A percentile compares a stretch with the other conserved stretches of the same genome.
Evolutionary conservation across 2,888 invertebrate genomes (phyloP).

Genomic region (Yponomeuta plumbellus): DNA sequence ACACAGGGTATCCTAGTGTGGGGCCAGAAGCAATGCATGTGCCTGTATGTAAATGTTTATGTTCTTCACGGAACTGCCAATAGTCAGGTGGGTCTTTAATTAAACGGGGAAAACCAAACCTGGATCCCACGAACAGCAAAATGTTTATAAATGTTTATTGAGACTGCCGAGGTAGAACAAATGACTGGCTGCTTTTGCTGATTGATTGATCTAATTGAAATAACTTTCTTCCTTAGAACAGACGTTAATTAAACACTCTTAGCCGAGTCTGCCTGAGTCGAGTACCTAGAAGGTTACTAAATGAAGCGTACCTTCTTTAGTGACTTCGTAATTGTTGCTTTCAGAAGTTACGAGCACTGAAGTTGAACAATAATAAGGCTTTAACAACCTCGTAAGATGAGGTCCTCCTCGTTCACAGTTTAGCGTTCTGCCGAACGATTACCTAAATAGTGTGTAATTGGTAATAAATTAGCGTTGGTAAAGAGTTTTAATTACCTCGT

Average conservation of each 20-base stretch:
- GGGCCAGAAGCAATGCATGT: too few species aligned
- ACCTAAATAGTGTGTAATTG: constrained; percentile 16
- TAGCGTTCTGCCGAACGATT: constrained; percentile 34
- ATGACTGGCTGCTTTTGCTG: background rate
- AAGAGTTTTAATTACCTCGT: too few species aligned
- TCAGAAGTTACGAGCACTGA: constrained; percentile 37
- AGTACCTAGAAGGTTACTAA: background rate
- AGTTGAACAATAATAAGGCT: constrained; percentile 52
- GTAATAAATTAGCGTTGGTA: background rate
- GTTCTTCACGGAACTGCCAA: background rate
- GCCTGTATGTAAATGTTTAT: too few species aligned
- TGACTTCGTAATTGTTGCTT: constrained; percentile 6
- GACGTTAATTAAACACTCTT: background rate
- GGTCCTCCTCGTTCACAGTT: constrained; percentile 35
- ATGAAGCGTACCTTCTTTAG: constrained; percentile 3
- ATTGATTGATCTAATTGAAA: background rate
- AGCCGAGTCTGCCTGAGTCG: background rate
- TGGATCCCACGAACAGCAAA: background rate
- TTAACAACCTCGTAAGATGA: constrained; percentile 48
- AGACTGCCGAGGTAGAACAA: background rate
- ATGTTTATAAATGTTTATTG: background rate
- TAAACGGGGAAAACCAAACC: too few species aligned
- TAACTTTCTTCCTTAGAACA: background rate
- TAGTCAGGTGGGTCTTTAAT: background rate
- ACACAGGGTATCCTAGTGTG: too few species aligned